phyloP scores from a whole-genome alignment of 1,140 invertebrate genomes.

The Bombus confusus region DNA sequence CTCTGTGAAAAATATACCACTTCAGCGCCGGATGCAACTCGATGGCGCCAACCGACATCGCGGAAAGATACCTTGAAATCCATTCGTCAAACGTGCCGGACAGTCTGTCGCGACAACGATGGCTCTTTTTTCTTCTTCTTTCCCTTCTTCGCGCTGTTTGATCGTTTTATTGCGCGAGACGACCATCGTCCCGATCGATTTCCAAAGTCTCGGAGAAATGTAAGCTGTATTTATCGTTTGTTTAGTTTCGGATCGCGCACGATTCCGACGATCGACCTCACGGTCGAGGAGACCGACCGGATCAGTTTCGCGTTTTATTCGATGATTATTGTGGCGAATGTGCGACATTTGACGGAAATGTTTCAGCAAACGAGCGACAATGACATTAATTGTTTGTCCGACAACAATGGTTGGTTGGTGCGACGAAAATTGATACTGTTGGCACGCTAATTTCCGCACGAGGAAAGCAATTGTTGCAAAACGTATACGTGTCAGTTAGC shows the following conservation, averaged over 20 bases:
- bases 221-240: background rate
- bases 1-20: conserved; percentile 69
- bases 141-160: background rate
- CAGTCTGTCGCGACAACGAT: conserved; percentile 34
- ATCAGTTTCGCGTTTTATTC: background rate
- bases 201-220: background rate
- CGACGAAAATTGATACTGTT: conserved; percentile 17
- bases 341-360: too few species aligned
- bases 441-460: conserved; percentile 8
- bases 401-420: background rate
- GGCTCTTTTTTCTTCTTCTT: background rate
- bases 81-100: conserved; percentile 72
- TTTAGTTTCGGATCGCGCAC: background rate
- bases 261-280: background rate
- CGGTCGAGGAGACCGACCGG: background rate
- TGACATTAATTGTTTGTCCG: conserved; percentile 11
- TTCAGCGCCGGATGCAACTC: conserved; percentile 39
- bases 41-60: conserved; percentile 1
- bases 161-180: background rate
- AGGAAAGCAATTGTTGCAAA: conserved; percentile 13
- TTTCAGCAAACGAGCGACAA: background rate
- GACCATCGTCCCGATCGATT: background rate
- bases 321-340: background rate
- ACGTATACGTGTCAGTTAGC: background rate
- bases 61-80: conserved; percentile 62